A percentile compares a stretch with the other conserved stretches of the same genome.
Conservation (phyloP, 1,140 invertebrate genomes). For the Microplitis demolitor region DNA sequence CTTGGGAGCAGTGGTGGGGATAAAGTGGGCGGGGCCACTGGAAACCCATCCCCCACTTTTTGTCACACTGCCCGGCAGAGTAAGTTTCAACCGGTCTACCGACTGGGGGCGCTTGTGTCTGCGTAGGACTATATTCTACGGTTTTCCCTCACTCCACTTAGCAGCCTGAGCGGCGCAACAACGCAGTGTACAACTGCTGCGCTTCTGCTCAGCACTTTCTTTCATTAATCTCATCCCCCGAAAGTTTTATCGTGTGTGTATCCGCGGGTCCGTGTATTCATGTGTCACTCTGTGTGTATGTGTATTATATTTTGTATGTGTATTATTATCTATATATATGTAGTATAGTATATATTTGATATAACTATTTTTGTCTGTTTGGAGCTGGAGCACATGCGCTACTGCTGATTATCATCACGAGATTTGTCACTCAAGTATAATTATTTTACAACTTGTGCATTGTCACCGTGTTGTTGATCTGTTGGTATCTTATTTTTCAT, state of each 20-base stretch:
- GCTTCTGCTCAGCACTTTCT: conserved; percentile 19
- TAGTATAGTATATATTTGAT: not conserved
- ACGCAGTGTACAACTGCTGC: conserved; percentile 11
- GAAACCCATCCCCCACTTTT: conserved; percentile 40
- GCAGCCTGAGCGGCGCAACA: conserved; percentile 43
- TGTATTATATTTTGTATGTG: not conserved
- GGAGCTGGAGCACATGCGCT: not conserved
- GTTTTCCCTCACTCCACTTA: conserved; percentile 54
- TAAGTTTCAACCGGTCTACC: not conserved
- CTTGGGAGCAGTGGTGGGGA: conserved; percentile 18
- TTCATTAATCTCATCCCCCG: conserved; percentile 8
- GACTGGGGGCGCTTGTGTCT: conserved; percentile 26
- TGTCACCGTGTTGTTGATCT: too few species aligned
- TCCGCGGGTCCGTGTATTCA: not conserved
- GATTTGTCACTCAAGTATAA: too few species aligned
- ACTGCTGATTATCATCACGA: too few species aligned
- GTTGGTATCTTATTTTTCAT: too few species aligned
- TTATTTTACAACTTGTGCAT: too few species aligned
- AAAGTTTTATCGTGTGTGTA: not conserved
- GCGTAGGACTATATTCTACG: conserved; percentile 41
- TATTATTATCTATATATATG: not conserved
- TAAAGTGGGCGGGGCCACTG: conserved; percentile 39
- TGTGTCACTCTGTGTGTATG: not conserved
- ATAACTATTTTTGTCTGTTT: not conserved
- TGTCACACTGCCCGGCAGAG: not conserved